A percentile compares a stretch with the other conserved stretches of the same genome.
phyloP scores from a whole-genome alignment of 2,113 vertebrate genomes.

The Felis catus region DNA sequence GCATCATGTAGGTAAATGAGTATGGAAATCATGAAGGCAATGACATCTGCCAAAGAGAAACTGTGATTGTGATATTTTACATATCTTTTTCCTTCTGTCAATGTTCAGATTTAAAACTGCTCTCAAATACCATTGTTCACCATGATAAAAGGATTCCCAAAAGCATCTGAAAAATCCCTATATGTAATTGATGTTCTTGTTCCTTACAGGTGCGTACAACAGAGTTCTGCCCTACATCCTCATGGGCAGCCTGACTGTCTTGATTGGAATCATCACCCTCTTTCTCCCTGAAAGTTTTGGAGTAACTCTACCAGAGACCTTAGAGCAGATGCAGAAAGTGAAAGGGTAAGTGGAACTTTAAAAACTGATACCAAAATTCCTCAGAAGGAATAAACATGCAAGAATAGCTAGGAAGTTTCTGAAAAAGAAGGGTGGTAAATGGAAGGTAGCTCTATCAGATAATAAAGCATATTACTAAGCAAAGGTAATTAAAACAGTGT shows the following conservation, averaged over 20 bases:
- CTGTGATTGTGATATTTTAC: neutral
- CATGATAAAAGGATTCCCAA: neutral
- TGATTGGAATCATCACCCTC: constrained; percentile 87
- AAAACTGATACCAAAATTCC: neutral
- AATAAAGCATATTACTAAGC: neutral
- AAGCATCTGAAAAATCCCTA: neutral
- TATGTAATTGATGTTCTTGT: neutral
- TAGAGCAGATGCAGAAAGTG: constrained; percentile 89
- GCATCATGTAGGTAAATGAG: neutral
- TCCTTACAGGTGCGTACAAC: constrained; percentile 86
- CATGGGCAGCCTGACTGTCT: constrained; percentile 90
- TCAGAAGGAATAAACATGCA: neutral
- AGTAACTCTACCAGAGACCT: constrained; percentile 88
- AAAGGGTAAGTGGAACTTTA: constrained; percentile 85
- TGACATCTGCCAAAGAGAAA: neutral
- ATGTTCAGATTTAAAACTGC: neutral
- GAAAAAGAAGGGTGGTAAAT: neutral
- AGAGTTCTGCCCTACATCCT: constrained; percentile 89
- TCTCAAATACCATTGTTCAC: neutral
- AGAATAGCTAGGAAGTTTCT: neutral
- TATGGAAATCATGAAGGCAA: neutral
- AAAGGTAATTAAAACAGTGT: neutral
- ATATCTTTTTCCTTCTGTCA: neutral
- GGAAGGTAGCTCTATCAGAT: neutral
- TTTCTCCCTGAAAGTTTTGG: constrained; percentile 89